Percentiles rank a stretch among this genome's conserved stretches.
Conservation (phyloP, 2,797 vertebrate genomes). For the Sciurus vulgaris region DNA sequence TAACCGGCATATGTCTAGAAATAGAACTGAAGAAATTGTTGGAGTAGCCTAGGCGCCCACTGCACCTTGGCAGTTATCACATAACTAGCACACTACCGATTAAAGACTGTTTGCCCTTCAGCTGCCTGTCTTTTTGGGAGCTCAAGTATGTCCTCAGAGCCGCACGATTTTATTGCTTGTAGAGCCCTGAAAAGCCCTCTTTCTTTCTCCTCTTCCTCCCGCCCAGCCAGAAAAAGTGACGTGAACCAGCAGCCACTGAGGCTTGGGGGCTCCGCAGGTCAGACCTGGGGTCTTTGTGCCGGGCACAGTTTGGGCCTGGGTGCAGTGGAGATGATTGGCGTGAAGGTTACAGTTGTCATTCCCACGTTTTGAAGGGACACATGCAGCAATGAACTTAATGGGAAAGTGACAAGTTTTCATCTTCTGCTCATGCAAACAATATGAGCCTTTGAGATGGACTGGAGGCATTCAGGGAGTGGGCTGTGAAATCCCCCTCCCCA, state of each 20-base stretch:
- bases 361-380: constrained; percentile 70
- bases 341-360: constrained; percentile 79
- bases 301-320: constrained; percentile 35
- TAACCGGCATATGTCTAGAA: constrained; percentile 66
- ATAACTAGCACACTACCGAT: constrained; percentile 60
- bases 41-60: constrained; percentile 38
- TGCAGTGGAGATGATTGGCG: constrained; percentile 72
- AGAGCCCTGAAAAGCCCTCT: constrained; percentile 74
- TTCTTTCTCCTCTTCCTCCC: constrained; percentile 61
- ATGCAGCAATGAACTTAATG: constrained; percentile 58
- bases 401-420: constrained; percentile 77
- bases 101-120: constrained; percentile 76
- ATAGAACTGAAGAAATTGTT: constrained; percentile 71
- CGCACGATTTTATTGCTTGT: constrained; percentile 74
- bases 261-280: constrained; percentile 71
- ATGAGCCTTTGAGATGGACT: constrained; percentile 65
- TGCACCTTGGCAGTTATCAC: constrained; percentile 75
- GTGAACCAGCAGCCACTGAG: constrained; percentile 39
- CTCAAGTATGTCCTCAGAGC: constrained; percentile 71
- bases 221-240: constrained; percentile 72
- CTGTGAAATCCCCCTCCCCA: constrained; percentile 17
- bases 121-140: constrained; percentile 73
- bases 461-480: constrained; percentile 36
- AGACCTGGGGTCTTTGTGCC: constrained; percentile 69
- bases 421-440: constrained; percentile 63